A percentile compares a stretch with the other conserved stretches of the same genome.
Evolutionary conservation across 2,113 vertebrate genomes (phyloP).

Genomic region (Pleuronectes platessa): DNA sequence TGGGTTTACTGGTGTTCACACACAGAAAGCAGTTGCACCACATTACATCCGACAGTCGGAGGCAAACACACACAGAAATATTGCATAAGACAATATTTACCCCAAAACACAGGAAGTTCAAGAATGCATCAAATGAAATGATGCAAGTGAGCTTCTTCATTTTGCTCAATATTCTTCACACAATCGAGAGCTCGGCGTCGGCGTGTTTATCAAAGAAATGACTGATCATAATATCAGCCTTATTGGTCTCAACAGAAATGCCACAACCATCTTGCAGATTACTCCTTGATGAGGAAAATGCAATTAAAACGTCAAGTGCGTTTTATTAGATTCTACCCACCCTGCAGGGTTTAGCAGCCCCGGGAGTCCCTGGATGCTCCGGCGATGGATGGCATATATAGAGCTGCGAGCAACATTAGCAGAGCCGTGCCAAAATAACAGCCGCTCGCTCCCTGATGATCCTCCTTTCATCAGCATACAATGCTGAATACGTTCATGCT

Average conservation of each 20-base stretch:
- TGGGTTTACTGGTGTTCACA: constrained; percentile 24
- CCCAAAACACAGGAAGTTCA: neutral
- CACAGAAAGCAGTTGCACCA: neutral
- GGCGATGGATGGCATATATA: constrained; percentile 70
- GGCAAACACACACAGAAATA: constrained; percentile 2
- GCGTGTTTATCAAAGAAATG: constrained; percentile 80
- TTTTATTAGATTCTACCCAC: constrained; percentile 81
- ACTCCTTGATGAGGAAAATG: constrained; percentile 85
- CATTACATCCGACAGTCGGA: neutral
- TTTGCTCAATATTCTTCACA: neutral
- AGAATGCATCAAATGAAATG: constrained; percentile 28
- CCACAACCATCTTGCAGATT: constrained; percentile 80
- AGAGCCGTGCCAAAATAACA: constrained; percentile 62
- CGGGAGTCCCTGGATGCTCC: constrained; percentile 61
- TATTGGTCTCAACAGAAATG: constrained; percentile 82
- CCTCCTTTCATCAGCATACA: constrained; percentile 49
- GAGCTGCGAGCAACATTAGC: constrained; percentile 63
- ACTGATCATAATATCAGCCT: constrained; percentile 81
- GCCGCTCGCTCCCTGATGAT: constrained; percentile 51
- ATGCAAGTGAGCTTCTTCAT: constrained; percentile 38
- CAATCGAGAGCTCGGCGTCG: constrained; percentile 47
- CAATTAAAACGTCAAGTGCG: constrained; percentile 85
- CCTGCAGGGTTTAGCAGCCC: constrained; percentile 73
- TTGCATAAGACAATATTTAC: constrained; percentile 40
- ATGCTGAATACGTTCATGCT: neutral